Evolutionary conservation across 2,888 invertebrate species (phyloP), one percentile per base, ranked within the genome.

Genomic region (Epirrita christyi): DNA sequence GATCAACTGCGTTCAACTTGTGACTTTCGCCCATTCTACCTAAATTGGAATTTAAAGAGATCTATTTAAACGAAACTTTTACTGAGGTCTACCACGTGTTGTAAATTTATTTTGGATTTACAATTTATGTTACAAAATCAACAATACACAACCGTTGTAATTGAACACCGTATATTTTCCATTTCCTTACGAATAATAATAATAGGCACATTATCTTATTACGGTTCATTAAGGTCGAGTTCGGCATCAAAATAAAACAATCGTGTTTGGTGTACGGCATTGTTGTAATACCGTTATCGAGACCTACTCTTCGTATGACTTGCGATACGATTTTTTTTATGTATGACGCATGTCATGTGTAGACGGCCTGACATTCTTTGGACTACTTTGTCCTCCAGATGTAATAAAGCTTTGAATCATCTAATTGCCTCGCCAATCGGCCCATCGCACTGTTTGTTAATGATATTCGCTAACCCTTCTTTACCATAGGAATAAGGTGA

Each of bases 241-340:
- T 55, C n/a, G 13, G 29, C 43, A 11, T 34, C 40, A 57, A 68
- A 72, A 71, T 71, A 72, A 70, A 68, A 66, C 72, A 70, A 73
- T 73, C 67, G 68, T 67, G 68, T 67, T 61, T 62, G 32, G 34
- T 66, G 65, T 73, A 75, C 76, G 80, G 21, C 21, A 21, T 21
- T 2, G 2, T 80, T 80, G 74, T 57, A 66, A 64, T 80, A 81
- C 85, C 81, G 86, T 85, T 87, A 85, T 75, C 66, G 56, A 70
- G 54, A 73, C 72, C 64, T 72, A 76, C 78, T 76, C 66, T 66
- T 67, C 68, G 68, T 71, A 72, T 73, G 63, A 68, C 73, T 72
- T 60, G 72, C 70, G 63, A 69, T 63, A 59, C 57, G 14, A 56
- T 61, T 52, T 82, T 81, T 79, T 76, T 76, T 72, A 72, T 75